Base-by-base conservation (phyloP, 2,113 vertebrate species). In the Rana temporaria region DNA sequence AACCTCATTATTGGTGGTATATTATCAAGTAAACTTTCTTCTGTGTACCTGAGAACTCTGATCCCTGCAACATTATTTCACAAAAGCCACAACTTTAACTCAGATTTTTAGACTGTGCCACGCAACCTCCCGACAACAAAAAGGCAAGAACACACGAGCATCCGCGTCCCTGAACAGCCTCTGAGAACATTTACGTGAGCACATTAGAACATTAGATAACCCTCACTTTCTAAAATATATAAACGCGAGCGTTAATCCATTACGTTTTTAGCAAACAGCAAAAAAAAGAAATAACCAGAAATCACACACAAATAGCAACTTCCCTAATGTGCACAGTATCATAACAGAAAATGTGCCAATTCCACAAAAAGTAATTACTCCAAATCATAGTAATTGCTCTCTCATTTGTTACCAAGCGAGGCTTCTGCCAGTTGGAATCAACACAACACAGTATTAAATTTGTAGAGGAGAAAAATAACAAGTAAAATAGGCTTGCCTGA, bases 331-430 rank as follows among this genome's bases (percentile, higher is more conserved):
- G 53, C 48, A 69, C 79, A 63, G 79, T 72, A 81, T 81, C 79
- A 81, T 71, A 81, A 63, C 53, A 69, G 79, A 71, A 71, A 22
- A 60, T 70, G 20, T 63, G 79, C 79, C 79, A 81, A 72, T 81
- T 81, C 32, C 68, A 81, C 59, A 60, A 72, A 72, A 71, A 52
- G 68, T 81, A 81, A 81, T 81, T 81, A 81, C 57, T 71, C 56
- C 79, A 81, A 79, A 81, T 81, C 79, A 81, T 63, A 63, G 79
- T 81, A 71, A 81, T 71, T 72, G 79, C 79, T 71, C 68, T 81
- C 79, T 81, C 79, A 72, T 81, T 81, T 81, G 68, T 81, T 72
- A 81, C 78, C 62, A 63, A 22, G 53, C 65, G 6, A 78, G 48
- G 65, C 52, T 67, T 42, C 64, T 79, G 77, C 77, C 64, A 79